Conservation (phyloP, 2,113 vertebrate species). For the Myrmophylax atrothorax region DNA sequence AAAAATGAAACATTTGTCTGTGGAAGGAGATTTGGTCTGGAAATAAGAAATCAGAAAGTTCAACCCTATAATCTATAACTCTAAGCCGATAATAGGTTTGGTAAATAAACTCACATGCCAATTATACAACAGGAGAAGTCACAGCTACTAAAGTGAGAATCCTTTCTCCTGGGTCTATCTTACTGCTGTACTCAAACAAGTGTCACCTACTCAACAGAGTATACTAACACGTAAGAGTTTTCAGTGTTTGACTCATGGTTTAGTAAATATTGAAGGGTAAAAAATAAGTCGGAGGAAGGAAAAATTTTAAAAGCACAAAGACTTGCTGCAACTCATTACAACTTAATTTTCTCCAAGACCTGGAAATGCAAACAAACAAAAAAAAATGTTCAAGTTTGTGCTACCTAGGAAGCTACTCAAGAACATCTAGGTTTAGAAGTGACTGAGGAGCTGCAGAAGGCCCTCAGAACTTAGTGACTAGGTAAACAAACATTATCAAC, state of each 20-base stretch:
- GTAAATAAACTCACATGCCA: background rate
- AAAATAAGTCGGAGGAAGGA: background rate
- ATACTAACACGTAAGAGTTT: background rate
- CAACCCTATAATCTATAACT: background rate
- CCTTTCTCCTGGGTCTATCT: background rate
- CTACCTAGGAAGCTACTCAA: background rate
- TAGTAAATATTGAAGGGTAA: background rate
- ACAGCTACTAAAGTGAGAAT: background rate
- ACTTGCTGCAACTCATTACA: background rate
- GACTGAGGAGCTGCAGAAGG: background rate
- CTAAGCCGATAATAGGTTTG: rapidly evolving
- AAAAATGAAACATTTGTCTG: background rate
- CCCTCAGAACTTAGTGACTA: background rate
- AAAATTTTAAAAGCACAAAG: background rate
- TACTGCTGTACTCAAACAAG: background rate
- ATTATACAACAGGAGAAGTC: background rate
- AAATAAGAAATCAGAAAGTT: background rate
- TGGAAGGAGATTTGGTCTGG: background rate
- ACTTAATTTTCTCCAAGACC: background rate
- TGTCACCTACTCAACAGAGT: background rate
- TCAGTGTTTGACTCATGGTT: background rate
- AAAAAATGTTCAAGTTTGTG: background rate
- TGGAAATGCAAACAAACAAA: background rate
- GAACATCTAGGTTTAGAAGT: background rate
- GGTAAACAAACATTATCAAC: background rate